Base-by-base conservation (phyloP, 2,113 vertebrate genomes). In the Pygathrix nemaeus region DNA sequence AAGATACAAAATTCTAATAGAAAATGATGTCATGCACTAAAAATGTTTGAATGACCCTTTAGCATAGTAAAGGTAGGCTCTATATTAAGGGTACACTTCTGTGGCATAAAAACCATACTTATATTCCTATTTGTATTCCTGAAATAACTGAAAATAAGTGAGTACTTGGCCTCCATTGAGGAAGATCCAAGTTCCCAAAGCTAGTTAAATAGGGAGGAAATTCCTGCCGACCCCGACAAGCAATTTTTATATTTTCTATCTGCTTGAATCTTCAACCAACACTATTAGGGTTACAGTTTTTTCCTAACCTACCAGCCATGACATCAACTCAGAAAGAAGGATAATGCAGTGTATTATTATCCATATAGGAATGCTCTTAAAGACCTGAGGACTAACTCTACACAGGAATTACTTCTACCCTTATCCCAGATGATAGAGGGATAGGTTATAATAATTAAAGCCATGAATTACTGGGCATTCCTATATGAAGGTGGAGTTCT, bases 81-180 rank as follows among this genome's bases (percentile, higher is more conserved):
- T 94, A 8, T 9, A 21, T 61, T 79, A 68, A 90, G 95, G 18
- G 23, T 79, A 87, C 6, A 18, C 30, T 97, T 84, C 75, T 76
- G 2, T 86, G 52, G 9, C 82, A 64, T 84, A 35, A 95, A 95
- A 97, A 84, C 27, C 21, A 75, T 50, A 27, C 6, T 86, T 73
- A 23, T 59, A 61, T 93, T 90, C 79, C 27, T 90, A 79, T 80
- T 75, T 43, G 64, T 86, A 73, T 94, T 94, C 8, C 70, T 66
- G n/a, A 86, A 95, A 84, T 48, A 95, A 91, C 48, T 79, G 23
- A 92, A 92, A 96, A 78, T 9, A 91, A 96, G 20, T 93, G 38
- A 83, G 3, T 92, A 57, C 6, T 80, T 43, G 61, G 84, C 64
- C 43, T 72, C 66, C 40, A 18, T 3, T 59, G 43, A 76, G 59